These are phyloP conservation scores for Neuroterus valhalla DNA, from an alignment of 1,140 invertebrate species.

Conservation along the genomic window DNA sequence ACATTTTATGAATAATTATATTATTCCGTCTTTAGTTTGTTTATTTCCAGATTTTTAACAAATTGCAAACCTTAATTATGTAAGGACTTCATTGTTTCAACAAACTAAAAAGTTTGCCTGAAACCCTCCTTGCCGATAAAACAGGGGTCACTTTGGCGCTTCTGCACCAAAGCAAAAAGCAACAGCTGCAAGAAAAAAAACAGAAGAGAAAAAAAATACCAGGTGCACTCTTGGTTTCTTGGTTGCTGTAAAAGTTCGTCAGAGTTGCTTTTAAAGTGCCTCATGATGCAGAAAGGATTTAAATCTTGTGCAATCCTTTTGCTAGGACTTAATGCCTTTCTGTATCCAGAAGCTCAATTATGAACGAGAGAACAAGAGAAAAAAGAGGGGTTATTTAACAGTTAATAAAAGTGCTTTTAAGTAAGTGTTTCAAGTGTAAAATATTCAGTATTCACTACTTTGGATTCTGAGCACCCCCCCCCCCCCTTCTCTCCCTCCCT, in stretches of 20 bases:
- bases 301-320: slow-evolving; percentile 22
- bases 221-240: slow-evolving; percentile 27
- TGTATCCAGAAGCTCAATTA: slow-evolving; percentile 21
- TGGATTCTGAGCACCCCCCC: slow-evolving; percentile 10
- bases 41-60: too few species aligned
- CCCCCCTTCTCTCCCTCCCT: too few species aligned
- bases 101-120: too few species aligned
- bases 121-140: too few species aligned
- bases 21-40: too few species aligned
- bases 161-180: background rate
- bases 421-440: slow-evolving; percentile 10
- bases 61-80: too few species aligned
- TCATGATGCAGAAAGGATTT: slow-evolving; percentile 25
- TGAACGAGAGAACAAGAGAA: background rate
- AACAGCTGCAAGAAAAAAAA: slow-evolving; percentile 24
- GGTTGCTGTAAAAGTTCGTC: slow-evolving; percentile 22
- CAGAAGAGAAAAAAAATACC: slow-evolving; percentile 7
- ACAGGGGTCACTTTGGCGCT: background rate
- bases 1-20: too few species aligned
- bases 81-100: too few species aligned
- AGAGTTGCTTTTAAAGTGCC: slow-evolving; percentile 9
- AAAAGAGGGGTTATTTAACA: background rate
- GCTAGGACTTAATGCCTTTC: slow-evolving; percentile 12
- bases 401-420: slow-evolving; percentile 24
- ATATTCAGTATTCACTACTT: slow-evolving; percentile 1